Base-by-base conservation (phyloP, 30 jellyfish, hydroid and myxozoan genomes). In the Morbakka virulenta region DNA sequence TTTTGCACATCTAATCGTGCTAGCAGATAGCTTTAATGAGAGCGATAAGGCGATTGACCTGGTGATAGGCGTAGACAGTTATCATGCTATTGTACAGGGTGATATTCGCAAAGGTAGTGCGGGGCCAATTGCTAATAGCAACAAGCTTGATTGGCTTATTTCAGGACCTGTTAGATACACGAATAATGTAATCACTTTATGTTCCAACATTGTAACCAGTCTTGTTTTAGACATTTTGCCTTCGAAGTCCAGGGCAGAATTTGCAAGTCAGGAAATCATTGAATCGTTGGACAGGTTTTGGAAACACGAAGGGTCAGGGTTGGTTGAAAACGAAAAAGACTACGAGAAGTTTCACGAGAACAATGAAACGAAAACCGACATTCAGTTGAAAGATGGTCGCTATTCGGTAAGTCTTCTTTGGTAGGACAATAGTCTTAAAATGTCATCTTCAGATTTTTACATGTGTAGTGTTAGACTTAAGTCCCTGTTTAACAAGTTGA, bases 111-210 rank as follows among this genome's bases (percentile, higher is more conserved):
- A 53, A 33, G 85, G 85, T n/a, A 74, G 53, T 28, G 51, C 50
- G 35, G 85, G 85, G 27, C 85, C 85, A 4, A 76, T 51, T 50
- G 85, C 85, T 20, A 66, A 51, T 2, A 72, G 83, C 61, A 72
- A 72, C 52, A 72, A 48, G 74, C 72, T 72, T 29, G 83, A 72
- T 53, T 74, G 85, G 85, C 76, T 74, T 1, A 23, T 74, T 31
- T 29, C 76, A 20, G 85, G 85, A 28, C 85, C 72, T 9, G 71
- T 41, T 69, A 29, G 12, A 3, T 35, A 35, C 20, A 25, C 36
- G 6, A 53, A 53, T 53, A 20, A 53, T 53, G 25, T n/a, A 28
- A 35, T 47, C 71, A 29, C 28, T 4, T 2, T 47, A 34, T 49
- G 83, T 22, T 29, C 73, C 32, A 72, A 72, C 31, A 57, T 72